phyloP scores from a whole-genome alignment of 2,113 vertebrate species.

The Myotis davidii region DNA sequence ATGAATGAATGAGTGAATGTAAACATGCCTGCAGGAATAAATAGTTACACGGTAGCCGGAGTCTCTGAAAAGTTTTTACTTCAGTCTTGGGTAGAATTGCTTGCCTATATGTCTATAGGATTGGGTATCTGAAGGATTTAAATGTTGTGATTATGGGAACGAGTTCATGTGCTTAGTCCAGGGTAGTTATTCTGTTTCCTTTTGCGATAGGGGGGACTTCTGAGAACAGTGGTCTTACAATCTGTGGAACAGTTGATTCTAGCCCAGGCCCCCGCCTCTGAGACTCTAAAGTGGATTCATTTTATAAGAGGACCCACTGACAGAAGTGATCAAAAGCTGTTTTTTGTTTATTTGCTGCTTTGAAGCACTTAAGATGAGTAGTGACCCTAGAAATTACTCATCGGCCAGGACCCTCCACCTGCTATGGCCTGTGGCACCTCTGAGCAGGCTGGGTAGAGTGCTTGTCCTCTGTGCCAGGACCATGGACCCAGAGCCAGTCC shows the following conservation, averaged over 20 bases:
- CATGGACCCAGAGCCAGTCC: accelerated
- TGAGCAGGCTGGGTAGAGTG: not conserved
- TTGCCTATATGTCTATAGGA: not conserved
- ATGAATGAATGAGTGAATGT: not conserved
- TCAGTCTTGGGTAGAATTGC: not conserved
- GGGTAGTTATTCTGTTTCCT: not conserved
- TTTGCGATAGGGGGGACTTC: not conserved
- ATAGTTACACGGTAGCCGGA: not conserved
- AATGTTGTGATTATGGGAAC: not conserved
- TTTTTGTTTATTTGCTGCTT: not conserved
- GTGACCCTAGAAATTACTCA: not conserved
- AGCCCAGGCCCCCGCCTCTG: not conserved
- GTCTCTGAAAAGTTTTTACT: not conserved
- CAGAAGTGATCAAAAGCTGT: not conserved
- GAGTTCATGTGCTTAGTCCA: not conserved
- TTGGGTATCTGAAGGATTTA: not conserved
- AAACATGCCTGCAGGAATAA: not conserved
- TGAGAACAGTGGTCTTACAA: not conserved
- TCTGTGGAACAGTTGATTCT: not conserved
- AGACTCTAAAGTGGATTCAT: not conserved
- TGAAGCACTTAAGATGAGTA: not conserved
- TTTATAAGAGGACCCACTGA: not conserved
- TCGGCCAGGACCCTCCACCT: not conserved
- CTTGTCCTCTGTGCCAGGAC: not conserved
- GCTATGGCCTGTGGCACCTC: accelerated